Base-by-base conservation (phyloP, 2,888 invertebrate genomes). In the Pseudococcus jackbeardsleyi region DNA sequence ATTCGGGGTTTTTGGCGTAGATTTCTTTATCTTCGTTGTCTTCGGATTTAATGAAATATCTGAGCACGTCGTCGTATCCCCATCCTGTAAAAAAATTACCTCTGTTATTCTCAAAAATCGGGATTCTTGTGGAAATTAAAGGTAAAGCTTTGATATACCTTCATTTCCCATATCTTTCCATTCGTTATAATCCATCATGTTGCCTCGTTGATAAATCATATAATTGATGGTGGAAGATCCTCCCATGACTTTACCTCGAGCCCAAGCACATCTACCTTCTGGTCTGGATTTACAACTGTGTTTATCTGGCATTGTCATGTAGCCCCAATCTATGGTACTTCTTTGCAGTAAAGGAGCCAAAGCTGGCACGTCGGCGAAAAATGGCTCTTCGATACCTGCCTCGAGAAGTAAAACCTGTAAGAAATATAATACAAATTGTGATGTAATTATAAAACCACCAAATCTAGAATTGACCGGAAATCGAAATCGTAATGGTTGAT, bases 31-130 rank as follows among this genome's bases (percentile, higher is more conserved):
- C 93, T 90, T 92, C 92, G 90, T 94, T 94, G 90, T 94, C 92
- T 91, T 95, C 95, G 0, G 94, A 92, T 91, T 94, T 94, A 88
- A 93, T 94, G 91, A 94, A 96, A 91, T 95, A 96, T 0, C 95
- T 95, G 19, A 96, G 92, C 0, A 94, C 94, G 89, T 94, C 93
- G 82, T 92, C 91, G 90, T 93, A 95, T 88, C 93, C 93, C 95
- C 95, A 95, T 8, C 94, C 94, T 86, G 92, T 91, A 89, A 89
- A 64, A 68, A 54, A 54, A n/a, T n/a, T n/a, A 87, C 33, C 42
- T 42, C 9, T 5, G 50, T 33, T 33, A 42, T n/a, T n/a, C 17
- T 59, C 15, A 33, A 50, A 4, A 50, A 12, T 50, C 11, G 11
- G 0, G 11, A 50, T 50, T 12, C 48, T 9, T 48, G 48, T 39